Evolutionary conservation across 2,113 vertebrate species (phyloP), one percentile per base, ranked within the genome.

Genomic region (Leptodactylus fuscus): DNA sequence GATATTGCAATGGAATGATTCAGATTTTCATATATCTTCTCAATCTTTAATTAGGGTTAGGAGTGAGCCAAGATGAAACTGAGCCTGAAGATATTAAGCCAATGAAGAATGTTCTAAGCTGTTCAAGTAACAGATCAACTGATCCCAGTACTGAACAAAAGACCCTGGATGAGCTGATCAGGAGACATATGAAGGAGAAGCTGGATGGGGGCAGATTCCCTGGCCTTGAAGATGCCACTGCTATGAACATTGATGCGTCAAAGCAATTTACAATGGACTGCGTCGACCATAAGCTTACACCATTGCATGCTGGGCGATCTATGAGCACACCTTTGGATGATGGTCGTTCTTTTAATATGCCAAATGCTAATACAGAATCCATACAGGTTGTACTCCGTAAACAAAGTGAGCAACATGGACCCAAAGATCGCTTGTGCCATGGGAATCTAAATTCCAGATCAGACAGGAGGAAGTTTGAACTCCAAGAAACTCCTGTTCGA

Each of bases 401-500:
- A 46, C 87, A 86, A 48, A 81, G 62, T 10, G 88, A 90, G 70
- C 90, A 76, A 69, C 88, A 90, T 79, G 87, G 87, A 1, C 22
- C 67, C 83, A 83, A 70, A 36, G 20, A 29, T 32, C 51, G 18
- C 69, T 29, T 7, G 18, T 60, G 36, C 58, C 69, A 38, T 83
- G 51, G 24, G 18, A 89, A 82, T 9, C 53, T 82, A 0, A 4
- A 22, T 74, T 85, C 32, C 65, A 51, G 83, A 85, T 41, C 53
- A 77, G 80, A 89, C 86, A 81, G 8, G 32, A 8, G 8, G 24
- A 55, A 49, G 11, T 84, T 87, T 48, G 83, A 89, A 53, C 71
- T 91, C 44, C 90, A 89, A 87, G 95, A 96, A 83, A 53, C 92
- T 75, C 94, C 95, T 0, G 95, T 95, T 65, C 92, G 93, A 86